Conservation (phyloP, 2,113 vertebrate genomes). For the Prunella fulvescens region DNA sequence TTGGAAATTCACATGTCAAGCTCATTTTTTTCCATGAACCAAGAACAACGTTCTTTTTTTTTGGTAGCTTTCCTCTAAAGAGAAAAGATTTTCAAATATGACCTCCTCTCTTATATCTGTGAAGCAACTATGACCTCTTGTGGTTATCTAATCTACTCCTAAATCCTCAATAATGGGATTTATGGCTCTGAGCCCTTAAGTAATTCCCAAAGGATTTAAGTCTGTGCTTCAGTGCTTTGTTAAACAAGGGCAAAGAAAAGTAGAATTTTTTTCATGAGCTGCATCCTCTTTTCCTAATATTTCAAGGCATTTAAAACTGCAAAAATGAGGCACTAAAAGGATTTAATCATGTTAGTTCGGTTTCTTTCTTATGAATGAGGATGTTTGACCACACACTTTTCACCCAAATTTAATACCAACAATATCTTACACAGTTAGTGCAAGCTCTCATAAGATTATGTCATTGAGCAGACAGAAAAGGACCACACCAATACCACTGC, state of each 20-base stretch:
- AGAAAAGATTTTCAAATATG: not conserved
- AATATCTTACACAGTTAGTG: not conserved
- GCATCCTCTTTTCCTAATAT: not conserved
- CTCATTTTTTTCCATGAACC: not conserved
- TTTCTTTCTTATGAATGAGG: not conserved
- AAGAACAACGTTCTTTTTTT: not conserved
- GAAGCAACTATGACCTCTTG: slow-evolving; percentile 31
- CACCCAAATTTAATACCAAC: not conserved
- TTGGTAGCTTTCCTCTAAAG: not conserved
- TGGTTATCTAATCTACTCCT: slow-evolving; percentile 14
- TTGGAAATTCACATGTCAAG: not conserved
- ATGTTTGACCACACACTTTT: not conserved
- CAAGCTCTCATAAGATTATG: not conserved
- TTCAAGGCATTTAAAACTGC: not conserved
- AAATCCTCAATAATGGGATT: slow-evolving; percentile 35
- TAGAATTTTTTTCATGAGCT: not conserved
- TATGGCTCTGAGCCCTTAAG: not conserved
- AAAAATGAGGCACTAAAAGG: not conserved
- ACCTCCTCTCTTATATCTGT: not conserved
- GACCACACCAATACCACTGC: not conserved
- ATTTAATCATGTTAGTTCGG: not conserved
- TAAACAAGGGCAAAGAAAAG: not conserved
- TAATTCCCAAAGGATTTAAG: not conserved
- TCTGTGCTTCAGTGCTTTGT: not conserved
- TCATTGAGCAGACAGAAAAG: not conserved